Evolutionary conservation across 2,113 vertebrate genomes (phyloP).

Genomic region (Menidia beryllina): DNA sequence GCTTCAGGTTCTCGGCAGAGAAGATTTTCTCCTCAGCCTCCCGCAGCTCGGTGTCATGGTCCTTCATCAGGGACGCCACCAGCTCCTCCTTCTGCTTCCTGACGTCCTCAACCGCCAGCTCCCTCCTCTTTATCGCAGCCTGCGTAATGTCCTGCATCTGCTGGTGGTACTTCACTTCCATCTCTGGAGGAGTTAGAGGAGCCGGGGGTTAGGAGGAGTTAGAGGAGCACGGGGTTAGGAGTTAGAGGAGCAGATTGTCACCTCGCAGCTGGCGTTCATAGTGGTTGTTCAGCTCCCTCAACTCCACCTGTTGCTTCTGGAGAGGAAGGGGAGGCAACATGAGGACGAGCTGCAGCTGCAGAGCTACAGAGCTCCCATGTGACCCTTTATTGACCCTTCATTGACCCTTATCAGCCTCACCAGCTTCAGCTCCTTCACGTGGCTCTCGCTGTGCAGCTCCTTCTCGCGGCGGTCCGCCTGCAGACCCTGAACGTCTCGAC

Average conservation of each 20-base stretch:
- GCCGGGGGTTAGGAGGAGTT: no score
- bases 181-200: conserved; percentile 74
- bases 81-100: conserved; percentile 86
- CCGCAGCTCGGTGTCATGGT: conserved; percentile 84
- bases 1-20: conserved; percentile 71
- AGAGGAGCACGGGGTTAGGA: no score
- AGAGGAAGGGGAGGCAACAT: background rate
- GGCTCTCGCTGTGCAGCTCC: conserved; percentile 78
- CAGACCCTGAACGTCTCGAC: conserved; percentile 70
- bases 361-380: background rate
- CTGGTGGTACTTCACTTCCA: conserved; percentile 83
- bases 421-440: conserved; percentile 85
- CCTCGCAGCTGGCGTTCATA: conserved; percentile 88
- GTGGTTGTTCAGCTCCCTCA: conserved; percentile 81
- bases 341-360: background rate
- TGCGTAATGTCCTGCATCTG: conserved; percentile 83
- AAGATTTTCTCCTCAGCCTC: conserved; percentile 89
- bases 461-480: conserved; percentile 84
- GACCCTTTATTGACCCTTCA: no score
- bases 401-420: conserved; percentile 82
- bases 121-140: conserved; percentile 80
- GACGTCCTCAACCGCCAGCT: conserved; percentile 81
- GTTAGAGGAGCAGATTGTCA: no score
- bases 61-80: conserved; percentile 80
- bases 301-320: conserved; percentile 90